Percentiles rank a stretch among this genome's conserved stretches.
These are phyloP conservation scores for Porites cylindrica DNA, from an alignment of 92 coral and sea anemone genomes.

Conservation along the genomic window DNA sequence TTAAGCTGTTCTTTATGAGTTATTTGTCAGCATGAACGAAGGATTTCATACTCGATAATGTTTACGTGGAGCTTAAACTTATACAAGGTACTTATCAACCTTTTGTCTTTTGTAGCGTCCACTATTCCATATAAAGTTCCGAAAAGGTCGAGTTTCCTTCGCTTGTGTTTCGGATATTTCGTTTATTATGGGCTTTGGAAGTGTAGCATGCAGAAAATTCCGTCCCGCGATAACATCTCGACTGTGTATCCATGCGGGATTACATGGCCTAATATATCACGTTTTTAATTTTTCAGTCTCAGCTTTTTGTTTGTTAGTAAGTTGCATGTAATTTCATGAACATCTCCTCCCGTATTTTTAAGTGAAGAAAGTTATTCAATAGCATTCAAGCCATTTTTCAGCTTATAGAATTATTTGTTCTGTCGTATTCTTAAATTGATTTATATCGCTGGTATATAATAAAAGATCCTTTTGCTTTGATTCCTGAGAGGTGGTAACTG, in stretches of 20 bases:
- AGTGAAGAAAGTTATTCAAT: not conserved
- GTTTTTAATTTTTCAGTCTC: no score
- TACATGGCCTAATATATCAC: no score
- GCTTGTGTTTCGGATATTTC: not conserved
- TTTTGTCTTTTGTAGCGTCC: not conserved
- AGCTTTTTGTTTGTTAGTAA: not conserved
- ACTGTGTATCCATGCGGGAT: slow-evolving; percentile 5
- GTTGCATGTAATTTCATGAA: not conserved
- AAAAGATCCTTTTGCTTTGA: not conserved
- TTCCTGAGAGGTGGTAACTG: not conserved
- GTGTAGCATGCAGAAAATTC: not conserved
- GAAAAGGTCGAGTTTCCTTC: not conserved
- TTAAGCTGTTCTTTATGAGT: no score
- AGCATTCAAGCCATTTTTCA: not conserved
- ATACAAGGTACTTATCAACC: slow-evolving; percentile 16
- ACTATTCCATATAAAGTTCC: not conserved
- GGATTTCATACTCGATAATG: slow-evolving; percentile 17
- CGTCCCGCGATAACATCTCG: slow-evolving; percentile 21
- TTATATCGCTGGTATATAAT: not conserved
- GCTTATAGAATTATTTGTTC: not conserved
- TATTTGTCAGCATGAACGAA: slow-evolving; percentile 31
- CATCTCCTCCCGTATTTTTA: not conserved
- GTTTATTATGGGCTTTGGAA: not conserved
- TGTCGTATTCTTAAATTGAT: slow-evolving; percentile 6
- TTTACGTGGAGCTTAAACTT: slow-evolving; percentile 28